A percentile compares a stretch with the other conserved stretches of the same genome.
phyloP scores from a whole-genome alignment of 1,140 invertebrate species.

The Pseudomyrmex dendroicus region DNA sequence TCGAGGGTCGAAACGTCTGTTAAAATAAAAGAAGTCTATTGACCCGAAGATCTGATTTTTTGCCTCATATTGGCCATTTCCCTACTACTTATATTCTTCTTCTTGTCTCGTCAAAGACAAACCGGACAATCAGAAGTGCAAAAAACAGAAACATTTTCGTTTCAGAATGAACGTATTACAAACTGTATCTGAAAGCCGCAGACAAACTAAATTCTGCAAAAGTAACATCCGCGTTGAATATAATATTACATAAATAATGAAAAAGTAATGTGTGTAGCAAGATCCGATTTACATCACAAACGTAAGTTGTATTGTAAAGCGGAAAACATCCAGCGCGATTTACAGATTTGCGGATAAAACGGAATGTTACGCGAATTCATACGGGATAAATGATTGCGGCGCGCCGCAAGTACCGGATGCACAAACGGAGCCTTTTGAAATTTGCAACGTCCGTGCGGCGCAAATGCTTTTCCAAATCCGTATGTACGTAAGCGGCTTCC shows the following conservation, averaged over 20 bases:
- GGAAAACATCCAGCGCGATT: background rate
- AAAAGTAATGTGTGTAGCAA: background rate
- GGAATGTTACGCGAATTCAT: constrained; percentile 20
- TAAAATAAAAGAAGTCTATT: no score
- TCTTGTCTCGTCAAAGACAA: no score
- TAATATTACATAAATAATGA: background rate
- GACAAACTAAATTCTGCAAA: background rate
- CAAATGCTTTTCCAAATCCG: constrained; percentile 24
- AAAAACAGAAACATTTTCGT: background rate
- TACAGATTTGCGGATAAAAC: background rate
- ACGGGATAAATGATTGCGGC: constrained; percentile 20
- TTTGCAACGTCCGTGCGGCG: constrained; percentile 9
- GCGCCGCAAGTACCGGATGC: constrained; percentile 15
- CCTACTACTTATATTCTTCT: no score
- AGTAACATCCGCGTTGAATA: background rate
- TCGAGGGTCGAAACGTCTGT: no score
- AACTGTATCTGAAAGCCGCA: background rate
- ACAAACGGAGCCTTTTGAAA: constrained; percentile 9
- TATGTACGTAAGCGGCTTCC: constrained; percentile 35
- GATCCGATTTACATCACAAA: background rate
- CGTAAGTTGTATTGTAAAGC: background rate
- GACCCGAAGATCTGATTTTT: no score
- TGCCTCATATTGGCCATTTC: no score
- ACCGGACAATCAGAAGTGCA: no score
- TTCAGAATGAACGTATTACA: background rate